A percentile compares a stretch with the other conserved stretches of the same genome.
phyloP scores from a whole-genome alignment of 1,140 invertebrate species.

The Tetranychus urticae region DNA sequence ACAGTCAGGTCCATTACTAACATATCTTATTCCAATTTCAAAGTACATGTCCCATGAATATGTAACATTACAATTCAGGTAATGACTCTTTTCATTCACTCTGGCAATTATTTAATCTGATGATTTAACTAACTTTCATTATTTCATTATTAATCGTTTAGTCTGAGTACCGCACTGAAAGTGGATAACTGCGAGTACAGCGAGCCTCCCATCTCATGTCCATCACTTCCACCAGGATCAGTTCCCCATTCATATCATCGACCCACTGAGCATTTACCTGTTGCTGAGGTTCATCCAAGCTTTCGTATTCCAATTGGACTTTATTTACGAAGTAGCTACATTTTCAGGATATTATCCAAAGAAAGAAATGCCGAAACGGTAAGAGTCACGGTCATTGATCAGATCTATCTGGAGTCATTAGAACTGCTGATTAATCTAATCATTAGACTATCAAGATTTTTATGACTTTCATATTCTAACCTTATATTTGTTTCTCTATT shows the following conservation, averaged over 20 bases:
- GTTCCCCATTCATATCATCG: conserved; percentile 7
- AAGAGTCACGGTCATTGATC: background rate
- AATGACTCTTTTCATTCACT: background rate
- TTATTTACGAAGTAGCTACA: conserved; percentile 11
- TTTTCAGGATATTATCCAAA: conserved; percentile 11
- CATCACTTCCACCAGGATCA: conserved; percentile 2
- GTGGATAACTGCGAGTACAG: conserved; percentile 12
- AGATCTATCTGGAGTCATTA: background rate
- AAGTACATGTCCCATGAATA: conserved; percentile 13
- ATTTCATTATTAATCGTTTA: background rate
- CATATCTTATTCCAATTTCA: conserved; percentile 12
- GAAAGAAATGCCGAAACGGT: conserved; percentile 10
- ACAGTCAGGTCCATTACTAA: conserved; percentile 8
- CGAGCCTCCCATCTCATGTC: conserved; percentile 8
- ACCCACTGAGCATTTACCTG: conserved; percentile 6
- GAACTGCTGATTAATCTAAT: background rate
- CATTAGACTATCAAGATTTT: background rate
- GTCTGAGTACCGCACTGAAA: conserved; percentile 10
- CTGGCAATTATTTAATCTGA: background rate
- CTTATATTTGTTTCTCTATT: background rate
- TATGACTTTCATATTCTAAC: background rate
- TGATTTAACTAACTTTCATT: background rate
- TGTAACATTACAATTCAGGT: conserved; percentile 13
- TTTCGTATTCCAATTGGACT: conserved; percentile 13
- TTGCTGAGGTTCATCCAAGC: conserved; percentile 10